A percentile compares a stretch with the other conserved stretches of the same genome.
phyloP scores from a whole-genome alignment of 1,140 invertebrate genomes.

The Vollenhovia emeryi region DNA sequence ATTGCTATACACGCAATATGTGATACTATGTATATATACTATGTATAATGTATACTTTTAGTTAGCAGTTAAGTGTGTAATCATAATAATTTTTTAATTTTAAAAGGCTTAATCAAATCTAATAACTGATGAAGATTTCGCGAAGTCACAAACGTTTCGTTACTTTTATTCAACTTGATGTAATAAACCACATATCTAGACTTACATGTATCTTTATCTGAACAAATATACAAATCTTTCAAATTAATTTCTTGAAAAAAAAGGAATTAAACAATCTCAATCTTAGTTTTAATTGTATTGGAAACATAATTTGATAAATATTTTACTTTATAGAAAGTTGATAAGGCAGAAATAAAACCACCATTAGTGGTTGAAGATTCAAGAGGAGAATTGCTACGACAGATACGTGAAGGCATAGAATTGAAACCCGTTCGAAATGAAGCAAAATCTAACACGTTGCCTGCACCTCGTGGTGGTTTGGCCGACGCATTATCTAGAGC shows the following conservation, averaged over 20 bases:
- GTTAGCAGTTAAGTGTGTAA: too few species aligned
- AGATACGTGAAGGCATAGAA: slow-evolving; percentile 88
- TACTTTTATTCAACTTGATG: too few species aligned
- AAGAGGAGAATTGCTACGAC: slow-evolving; percentile 87
- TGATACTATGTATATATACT: too few species aligned
- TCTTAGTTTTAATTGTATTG: background rate
- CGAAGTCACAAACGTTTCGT: too few species aligned
- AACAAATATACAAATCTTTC: background rate
- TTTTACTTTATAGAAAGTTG: slow-evolving; percentile 85
- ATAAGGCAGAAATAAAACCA: slow-evolving; percentile 79
- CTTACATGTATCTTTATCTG: background rate
- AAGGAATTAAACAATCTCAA: background rate
- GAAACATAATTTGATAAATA: slow-evolving; percentile 1
- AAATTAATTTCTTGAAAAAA: background rate
- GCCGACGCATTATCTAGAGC: slow-evolving; percentile 92
- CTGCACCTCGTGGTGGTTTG: slow-evolving; percentile 86
- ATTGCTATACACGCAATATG: too few species aligned
- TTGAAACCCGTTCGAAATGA: slow-evolving; percentile 87
- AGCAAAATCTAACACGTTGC: slow-evolving; percentile 86
- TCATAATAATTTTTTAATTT: too few species aligned
- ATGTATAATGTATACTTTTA: too few species aligned
- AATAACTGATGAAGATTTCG: too few species aligned
- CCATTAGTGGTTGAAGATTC: slow-evolving; percentile 80
- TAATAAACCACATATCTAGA: too few species aligned
- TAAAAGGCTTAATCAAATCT: too few species aligned